A percentile compares a stretch with the other conserved stretches of the same genome.
phyloP scores from a whole-genome alignment of 2,797 vertebrate genomes.

The Hyperoplus immaculatus region DNA sequence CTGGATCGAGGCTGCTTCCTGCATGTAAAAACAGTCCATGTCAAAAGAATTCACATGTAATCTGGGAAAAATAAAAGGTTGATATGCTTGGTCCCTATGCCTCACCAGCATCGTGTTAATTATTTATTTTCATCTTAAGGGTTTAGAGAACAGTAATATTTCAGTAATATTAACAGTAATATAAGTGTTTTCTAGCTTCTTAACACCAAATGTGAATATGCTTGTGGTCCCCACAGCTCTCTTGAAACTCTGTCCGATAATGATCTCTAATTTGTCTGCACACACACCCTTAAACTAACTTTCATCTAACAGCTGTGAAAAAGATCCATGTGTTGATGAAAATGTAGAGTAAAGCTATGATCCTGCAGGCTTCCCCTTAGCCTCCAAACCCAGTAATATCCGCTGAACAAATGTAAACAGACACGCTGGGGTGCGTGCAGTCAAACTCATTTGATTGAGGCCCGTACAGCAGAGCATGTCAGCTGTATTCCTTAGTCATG shows the following conservation, averaged over 20 bases:
- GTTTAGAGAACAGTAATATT: too few relatives aligned
- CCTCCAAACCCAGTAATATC: constrained; percentile 5
- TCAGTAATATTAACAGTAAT: too few relatives aligned
- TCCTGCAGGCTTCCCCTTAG: not conserved
- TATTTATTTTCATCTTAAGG: not conserved
- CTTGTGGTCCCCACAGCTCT: not conserved
- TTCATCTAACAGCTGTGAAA: not conserved
- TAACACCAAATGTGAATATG: not conserved
- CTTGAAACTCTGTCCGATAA: not conserved
- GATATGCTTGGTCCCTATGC: not conserved
- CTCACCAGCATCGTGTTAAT: not conserved
- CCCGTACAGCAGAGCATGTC: constrained; percentile 27
- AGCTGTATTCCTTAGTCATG: constrained; percentile 29
- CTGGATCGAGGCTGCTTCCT: constrained; percentile 90
- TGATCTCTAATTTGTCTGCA: constrained; percentile 1
- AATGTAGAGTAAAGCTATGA: not conserved
- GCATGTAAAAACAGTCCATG: constrained; percentile 34
- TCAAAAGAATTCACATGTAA: constrained; percentile 1
- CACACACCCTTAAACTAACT: not conserved
- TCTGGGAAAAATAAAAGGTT: too few relatives aligned
- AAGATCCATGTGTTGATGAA: constrained; percentile 13
- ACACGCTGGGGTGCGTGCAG: not conserved
- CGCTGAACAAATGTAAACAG: constrained; percentile 24
- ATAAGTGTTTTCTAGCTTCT: not conserved
- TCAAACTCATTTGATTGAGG: constrained; percentile 32